Evolutionary conservation across 2,888 invertebrate species (phyloP).

Genomic region (Caenorhabditis drosophilae): DNA sequence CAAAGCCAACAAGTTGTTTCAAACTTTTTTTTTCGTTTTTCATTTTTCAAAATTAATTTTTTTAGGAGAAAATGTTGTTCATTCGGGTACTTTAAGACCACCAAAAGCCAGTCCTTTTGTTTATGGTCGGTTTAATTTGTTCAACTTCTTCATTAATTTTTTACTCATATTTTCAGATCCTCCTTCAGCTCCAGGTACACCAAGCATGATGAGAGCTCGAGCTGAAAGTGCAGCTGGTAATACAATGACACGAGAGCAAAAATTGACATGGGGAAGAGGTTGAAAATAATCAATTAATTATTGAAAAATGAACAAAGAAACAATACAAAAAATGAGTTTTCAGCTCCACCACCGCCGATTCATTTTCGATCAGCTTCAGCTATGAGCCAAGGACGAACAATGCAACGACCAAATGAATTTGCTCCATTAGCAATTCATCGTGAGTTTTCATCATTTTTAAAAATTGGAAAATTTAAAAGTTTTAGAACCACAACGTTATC

Average conservation of each 20-base stretch:
- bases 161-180: constrained; percentile 12
- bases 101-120: constrained; percentile 29
- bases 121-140: constrained; percentile 1
- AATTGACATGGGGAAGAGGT: constrained; percentile 32
- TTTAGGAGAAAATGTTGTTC: constrained; percentile 17
- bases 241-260: constrained; percentile 34
- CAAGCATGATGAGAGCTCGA: constrained; percentile 22
- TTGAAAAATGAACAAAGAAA: too few relatives aligned
- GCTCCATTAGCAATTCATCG: constrained; percentile 9
- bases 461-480: background rate
- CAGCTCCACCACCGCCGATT: constrained; percentile 1
- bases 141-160: background rate
- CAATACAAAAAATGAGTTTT: too few relatives aligned
- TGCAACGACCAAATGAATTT: constrained; percentile 22
- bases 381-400: constrained; percentile 28
- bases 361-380: constrained; percentile 34
- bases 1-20: constrained; percentile 22
- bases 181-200: constrained; percentile 28
- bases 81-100: constrained; percentile 33
- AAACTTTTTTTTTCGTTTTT: background rate
- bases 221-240: constrained; percentile 29
- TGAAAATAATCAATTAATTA: too few relatives aligned
- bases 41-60: constrained; percentile 1
- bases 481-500: constrained; percentile 14
- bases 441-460: background rate